These are phyloP conservation scores for Lycophotia porphyrea DNA, from an alignment of 2,888 invertebrate genomes.

Conservation along the genomic window DNA sequence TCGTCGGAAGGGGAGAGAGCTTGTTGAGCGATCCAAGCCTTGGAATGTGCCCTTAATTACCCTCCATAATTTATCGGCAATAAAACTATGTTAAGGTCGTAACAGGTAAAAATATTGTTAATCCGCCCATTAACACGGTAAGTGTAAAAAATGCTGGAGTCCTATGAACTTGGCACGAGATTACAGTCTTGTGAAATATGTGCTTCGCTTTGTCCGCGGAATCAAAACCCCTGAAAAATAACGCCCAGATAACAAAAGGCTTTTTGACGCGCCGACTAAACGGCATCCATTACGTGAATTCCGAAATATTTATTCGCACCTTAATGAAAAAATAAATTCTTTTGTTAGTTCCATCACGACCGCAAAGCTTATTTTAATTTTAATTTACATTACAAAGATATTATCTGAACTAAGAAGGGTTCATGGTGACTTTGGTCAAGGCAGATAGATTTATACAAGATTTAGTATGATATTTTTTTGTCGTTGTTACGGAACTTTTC, in stretches of 20 bases:
- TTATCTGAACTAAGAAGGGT: constrained; percentile 46
- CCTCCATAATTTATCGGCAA: constrained; percentile 55
- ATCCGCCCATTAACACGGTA: constrained; percentile 64
- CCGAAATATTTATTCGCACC: constrained; percentile 77
- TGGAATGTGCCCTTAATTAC: constrained; percentile 53
- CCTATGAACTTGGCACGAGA: constrained; percentile 84
- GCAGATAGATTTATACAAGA: constrained; percentile 17
- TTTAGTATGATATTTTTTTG: constrained; percentile 22
- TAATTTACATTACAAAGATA: constrained; percentile 56
- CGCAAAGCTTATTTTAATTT: constrained; percentile 54
- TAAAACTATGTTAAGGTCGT: constrained; percentile 65
- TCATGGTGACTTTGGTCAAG: constrained; percentile 18
- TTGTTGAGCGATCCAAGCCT: constrained; percentile 43
- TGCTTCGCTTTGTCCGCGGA: constrained; percentile 84
- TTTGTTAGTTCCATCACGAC: constrained; percentile 65
- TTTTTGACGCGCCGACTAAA: constrained; percentile 81
- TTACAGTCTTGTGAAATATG: constrained; percentile 87
- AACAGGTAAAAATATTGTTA: constrained; percentile 59
- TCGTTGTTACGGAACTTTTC: constrained; percentile 10
- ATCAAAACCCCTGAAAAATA: constrained; percentile 86
- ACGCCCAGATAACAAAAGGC: constrained; percentile 86
- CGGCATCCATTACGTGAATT: constrained; percentile 75
- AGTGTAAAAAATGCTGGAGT: constrained; percentile 80
- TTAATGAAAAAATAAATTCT: constrained; percentile 73
- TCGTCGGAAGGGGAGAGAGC: constrained; percentile 37